Evolutionary conservation across 2,113 vertebrate species (phyloP), one percentile per base, ranked within the genome.

Genomic region (Choloepus hoffmanni): DNA sequence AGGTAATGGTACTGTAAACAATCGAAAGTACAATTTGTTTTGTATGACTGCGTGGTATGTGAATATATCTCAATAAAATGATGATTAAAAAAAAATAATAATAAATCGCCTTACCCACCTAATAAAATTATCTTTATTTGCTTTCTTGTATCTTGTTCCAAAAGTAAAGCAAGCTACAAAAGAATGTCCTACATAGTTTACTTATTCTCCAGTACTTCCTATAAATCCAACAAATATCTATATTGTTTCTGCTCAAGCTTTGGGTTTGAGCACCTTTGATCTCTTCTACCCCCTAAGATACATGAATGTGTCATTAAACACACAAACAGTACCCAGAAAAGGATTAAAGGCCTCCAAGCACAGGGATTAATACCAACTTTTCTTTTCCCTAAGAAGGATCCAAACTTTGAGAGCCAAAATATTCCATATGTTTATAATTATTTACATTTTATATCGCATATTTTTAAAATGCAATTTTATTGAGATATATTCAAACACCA

Each of bases 311-410:
- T 40, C n/a, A 78, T 28, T 90, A 93, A 33, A 40, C 40, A 90
- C 26, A 89, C 5, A 95, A 48, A 18, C 10, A 88, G 45, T 70
- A 84, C 26, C 36, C 70, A 83, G 24, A n/a, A 70, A 86, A 74
- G 23, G n/a, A 28, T 58, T 58, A 58, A 58, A 58, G 1, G 9
- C 62, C 26, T 63, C 62, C 9, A 23, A 72, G 70, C 63, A 36
- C 40, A 65, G 50, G 72, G 43, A 96, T 79, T 79, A 78, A 88
- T 30, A 88, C 4, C 7, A 68, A 76, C n/a, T 88, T 96, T 84
- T 87, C 74, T 85, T 91, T 90, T 36, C 84, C 67, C 67, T 40
- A 72, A 62, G n/a, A 45, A 89, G 43, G 28, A 62, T 50, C 30
- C 50, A 94, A 89, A 82, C 13, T 76, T 67, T 82, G 36, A 89